These are phyloP conservation scores for Limanda limanda DNA, from an alignment of 2,113 vertebrate genomes.

Conservation along the genomic window DNA sequence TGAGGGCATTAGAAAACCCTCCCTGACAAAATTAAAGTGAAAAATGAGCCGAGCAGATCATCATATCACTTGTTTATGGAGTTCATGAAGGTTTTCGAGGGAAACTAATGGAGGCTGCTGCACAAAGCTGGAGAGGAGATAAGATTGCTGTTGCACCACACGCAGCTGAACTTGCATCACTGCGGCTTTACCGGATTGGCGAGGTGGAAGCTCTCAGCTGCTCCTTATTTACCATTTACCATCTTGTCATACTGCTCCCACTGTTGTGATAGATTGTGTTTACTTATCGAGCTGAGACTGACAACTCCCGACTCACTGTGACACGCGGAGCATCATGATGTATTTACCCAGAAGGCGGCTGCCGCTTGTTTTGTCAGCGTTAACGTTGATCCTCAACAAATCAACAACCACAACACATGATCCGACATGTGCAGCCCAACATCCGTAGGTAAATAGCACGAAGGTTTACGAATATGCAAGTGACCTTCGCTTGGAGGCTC, in stretches of 20 bases:
- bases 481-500: conserved; percentile 27
- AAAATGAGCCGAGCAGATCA: conserved; percentile 28
- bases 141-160: conserved; percentile 29
- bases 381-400: background rate
- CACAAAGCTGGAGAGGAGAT: conserved; percentile 5
- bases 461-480: conserved; percentile 42
- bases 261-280: conserved; percentile 18
- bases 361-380: background rate
- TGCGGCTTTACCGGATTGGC: conserved; percentile 5
- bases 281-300: background rate
- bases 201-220: conserved; percentile 31
- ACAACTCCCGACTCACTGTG: background rate
- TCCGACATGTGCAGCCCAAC: conserved; percentile 8
- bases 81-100: background rate
- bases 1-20: conserved; percentile 8
- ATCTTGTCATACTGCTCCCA: background rate
- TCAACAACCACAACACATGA: conserved; percentile 14
- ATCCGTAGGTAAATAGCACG: conserved; percentile 3
- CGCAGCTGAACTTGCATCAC: conserved; percentile 43
- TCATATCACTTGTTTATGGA: conserved; percentile 32
- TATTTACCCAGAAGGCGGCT: background rate
- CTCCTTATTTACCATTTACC: conserved; percentile 1
- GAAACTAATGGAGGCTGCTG: conserved; percentile 29
- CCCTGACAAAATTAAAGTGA: background rate
- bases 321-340: background rate